These are phyloP conservation scores for Prosopocoilus inquinatus DNA, from an alignment of 2,888 invertebrate species.

Conservation along the genomic window DNA sequence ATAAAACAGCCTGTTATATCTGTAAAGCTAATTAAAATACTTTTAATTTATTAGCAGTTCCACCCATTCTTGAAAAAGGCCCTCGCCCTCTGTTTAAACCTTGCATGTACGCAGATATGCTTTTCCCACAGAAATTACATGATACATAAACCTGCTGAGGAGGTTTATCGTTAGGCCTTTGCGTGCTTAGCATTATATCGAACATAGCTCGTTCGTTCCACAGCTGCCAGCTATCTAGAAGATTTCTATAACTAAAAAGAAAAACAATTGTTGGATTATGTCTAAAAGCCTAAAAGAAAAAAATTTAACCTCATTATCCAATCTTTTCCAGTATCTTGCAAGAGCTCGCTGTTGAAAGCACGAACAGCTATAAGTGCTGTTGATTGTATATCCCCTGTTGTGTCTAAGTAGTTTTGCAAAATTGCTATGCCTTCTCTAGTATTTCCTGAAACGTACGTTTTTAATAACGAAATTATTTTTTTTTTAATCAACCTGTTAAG, in stretches of 20 bases:
- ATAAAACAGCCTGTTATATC: constrained; percentile 4
- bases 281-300: too few relatives aligned
- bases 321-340: constrained; percentile 60
- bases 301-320: constrained; percentile 65
- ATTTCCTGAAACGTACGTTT: constrained; percentile 55
- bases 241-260: constrained; percentile 71
- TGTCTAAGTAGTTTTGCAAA: constrained; percentile 83
- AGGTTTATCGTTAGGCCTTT: constrained; percentile 57
- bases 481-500: constrained; percentile 62
- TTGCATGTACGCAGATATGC: constrained; percentile 76
- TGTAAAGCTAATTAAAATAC: constrained; percentile 41
- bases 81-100: constrained; percentile 62
- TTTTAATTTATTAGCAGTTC: constrained; percentile 68
- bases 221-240: constrained; percentile 86
- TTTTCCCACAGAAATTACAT: constrained; percentile 94
- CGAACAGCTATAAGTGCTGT: constrained; percentile 78
- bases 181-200: constrained; percentile 73
- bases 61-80: constrained; percentile 61
- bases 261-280: too few relatives aligned
- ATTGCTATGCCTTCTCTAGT: constrained; percentile 73
- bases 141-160: constrained; percentile 74
- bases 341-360: constrained; percentile 71
- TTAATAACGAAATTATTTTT: neutral
- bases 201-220: constrained; percentile 89
- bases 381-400: constrained; percentile 88